phyloP scores from a whole-genome alignment of 2,797 vertebrate genomes.

The Sebastes taczanowskii region DNA sequence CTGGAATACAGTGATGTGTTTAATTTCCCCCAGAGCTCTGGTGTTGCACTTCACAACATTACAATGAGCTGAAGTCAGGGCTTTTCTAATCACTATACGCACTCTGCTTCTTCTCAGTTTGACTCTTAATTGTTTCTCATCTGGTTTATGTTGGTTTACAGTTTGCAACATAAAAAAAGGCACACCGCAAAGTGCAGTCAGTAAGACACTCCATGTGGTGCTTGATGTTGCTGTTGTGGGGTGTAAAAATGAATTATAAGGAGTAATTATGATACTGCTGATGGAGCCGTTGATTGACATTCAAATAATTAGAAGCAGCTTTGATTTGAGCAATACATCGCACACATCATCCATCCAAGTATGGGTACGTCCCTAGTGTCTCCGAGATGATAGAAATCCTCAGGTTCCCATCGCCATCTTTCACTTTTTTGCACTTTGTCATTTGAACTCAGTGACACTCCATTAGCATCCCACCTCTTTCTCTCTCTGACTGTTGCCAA shows the following conservation, averaged over 20 bases:
- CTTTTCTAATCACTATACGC: neutral
- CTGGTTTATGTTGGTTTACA: slow-evolving; percentile 14
- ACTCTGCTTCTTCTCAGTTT: neutral
- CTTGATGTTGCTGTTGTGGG: slow-evolving; percentile 1
- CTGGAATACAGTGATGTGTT: neutral
- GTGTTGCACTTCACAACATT: neutral
- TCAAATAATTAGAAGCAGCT: slow-evolving; percentile 23
- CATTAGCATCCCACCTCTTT: slow-evolving; percentile 24
- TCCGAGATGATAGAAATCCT: neutral
- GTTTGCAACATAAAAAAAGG: neutral
- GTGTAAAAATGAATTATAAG: slow-evolving; percentile 28
- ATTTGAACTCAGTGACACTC: slow-evolving; percentile 51
- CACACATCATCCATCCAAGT: neutral
- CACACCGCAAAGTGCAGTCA: neutral
- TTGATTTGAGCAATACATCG: neutral
- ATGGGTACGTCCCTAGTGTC: neutral
- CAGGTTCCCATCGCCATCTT: neutral
- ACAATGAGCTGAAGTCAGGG: slow-evolving; percentile 24
- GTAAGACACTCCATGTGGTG: neutral
- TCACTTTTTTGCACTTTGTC: slow-evolving; percentile 10
- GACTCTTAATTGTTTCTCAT: slow-evolving; percentile 7
- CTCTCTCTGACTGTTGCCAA: slow-evolving; percentile 26
- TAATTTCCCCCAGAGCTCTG: slow-evolving; percentile 22
- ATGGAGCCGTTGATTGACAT: neutral
- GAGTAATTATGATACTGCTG: neutral